Evolutionary conservation across 1,140 invertebrate species (phyloP).

Genomic region (Drosophila albomicans): DNA sequence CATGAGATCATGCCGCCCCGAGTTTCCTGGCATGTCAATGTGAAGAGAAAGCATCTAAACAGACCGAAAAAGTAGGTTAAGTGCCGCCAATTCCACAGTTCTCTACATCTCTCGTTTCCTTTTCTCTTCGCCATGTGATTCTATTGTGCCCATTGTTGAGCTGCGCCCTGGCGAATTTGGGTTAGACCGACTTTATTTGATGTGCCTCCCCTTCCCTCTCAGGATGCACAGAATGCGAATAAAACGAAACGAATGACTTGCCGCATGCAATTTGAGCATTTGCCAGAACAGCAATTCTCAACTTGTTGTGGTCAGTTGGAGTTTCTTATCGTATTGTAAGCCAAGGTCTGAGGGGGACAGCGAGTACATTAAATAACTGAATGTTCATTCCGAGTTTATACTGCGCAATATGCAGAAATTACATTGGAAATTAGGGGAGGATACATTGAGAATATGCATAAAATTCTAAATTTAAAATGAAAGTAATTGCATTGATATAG

Average conservation of each 20-base stretch:
- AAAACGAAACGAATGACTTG: conserved; percentile 47
- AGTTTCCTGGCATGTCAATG: conserved; percentile 56
- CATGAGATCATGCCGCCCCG: conserved; percentile 68
- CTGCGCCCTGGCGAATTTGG: conserved; percentile 48
- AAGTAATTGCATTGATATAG: too few relatives aligned
- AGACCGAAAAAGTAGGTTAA: conserved; percentile 74
- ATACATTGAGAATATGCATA: background rate
- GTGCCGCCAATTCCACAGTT: conserved; percentile 46
- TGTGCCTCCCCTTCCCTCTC: conserved; percentile 3
- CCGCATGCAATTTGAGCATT: conserved; percentile 73
- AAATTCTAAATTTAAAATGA: background rate
- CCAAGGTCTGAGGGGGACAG: background rate
- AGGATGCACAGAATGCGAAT: conserved; percentile 26
- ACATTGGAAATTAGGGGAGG: background rate
- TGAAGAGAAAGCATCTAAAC: conserved; percentile 63
- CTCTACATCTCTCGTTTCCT: background rate
- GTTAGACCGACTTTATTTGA: conserved; percentile 23
- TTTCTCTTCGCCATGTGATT: conserved; percentile 30
- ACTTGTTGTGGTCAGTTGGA: conserved; percentile 11
- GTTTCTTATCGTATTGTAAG: conserved; percentile 4
- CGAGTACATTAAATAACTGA: conserved; percentile 5
- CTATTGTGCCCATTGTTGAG: conserved; percentile 50
- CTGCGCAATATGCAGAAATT: background rate
- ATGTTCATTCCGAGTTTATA: background rate
- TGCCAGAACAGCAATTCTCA: conserved; percentile 34